Evolutionary conservation across 2,113 vertebrate species (phyloP).

Genomic region (Nipponia nippon): DNA sequence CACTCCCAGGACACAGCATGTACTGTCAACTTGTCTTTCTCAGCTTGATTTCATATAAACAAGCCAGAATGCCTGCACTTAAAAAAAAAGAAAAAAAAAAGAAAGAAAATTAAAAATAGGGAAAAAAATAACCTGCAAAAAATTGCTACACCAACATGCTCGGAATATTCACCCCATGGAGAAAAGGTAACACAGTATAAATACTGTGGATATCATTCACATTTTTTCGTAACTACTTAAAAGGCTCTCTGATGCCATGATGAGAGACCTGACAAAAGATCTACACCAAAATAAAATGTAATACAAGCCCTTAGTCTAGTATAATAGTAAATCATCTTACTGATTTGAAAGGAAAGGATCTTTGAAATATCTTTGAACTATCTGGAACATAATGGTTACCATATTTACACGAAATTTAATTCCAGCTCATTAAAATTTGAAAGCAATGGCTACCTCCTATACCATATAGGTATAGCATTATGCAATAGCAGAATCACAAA

Average conservation of each 20-base stretch:
- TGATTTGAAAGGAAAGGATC: neutral
- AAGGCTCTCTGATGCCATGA: neutral
- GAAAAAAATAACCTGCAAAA: neutral
- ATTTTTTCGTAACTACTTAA: neutral
- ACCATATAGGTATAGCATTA: neutral
- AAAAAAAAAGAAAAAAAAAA: fast-evolving
- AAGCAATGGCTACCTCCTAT: neutral
- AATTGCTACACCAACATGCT: neutral
- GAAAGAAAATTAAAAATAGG: no score
- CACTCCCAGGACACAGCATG: neutral
- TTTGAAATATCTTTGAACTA: neutral
- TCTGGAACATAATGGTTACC: neutral
- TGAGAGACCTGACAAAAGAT: neutral
- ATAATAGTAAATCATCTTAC: neutral
- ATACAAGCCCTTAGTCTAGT: neutral
- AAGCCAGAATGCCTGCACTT: neutral
- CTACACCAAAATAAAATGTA: neutral
- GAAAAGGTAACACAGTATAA: neutral
- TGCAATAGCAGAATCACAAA: neutral
- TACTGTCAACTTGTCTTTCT: neutral
- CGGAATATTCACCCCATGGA: neutral
- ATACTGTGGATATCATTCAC: neutral
- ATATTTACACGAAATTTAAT: neutral
- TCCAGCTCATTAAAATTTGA: neutral
- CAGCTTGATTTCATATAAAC: neutral